These are phyloP conservation scores for Corvus cornix DNA, from an alignment of 2,113 vertebrate genomes.

Conservation along the genomic window DNA sequence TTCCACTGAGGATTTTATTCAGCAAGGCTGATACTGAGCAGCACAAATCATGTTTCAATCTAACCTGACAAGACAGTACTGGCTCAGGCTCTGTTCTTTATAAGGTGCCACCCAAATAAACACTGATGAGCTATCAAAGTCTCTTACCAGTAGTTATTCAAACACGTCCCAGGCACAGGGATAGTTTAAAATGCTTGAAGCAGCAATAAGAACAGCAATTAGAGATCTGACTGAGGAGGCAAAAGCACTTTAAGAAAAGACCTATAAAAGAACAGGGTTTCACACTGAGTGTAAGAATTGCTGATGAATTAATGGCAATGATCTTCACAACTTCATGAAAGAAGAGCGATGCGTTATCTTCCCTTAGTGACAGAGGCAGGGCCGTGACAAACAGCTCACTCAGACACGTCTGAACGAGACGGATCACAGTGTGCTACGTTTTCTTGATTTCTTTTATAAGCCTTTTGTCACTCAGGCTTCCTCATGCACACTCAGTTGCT, in stretches of 20 bases:
- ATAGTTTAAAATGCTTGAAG: background rate
- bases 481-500: background rate
- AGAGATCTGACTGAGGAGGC: background rate
- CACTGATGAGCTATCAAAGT: background rate
- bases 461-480: background rate
- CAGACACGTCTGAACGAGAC: background rate
- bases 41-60: background rate
- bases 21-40: background rate
- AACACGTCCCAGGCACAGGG: background rate
- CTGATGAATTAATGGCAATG: constrained; percentile 1
- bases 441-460: background rate
- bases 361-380: background rate
- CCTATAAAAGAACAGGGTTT: background rate
- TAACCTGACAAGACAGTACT: background rate
- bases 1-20: background rate
- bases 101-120: background rate
- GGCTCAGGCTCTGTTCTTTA: background rate
- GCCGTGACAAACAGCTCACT: constrained; percentile 1
- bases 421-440: background rate
- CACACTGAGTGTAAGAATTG: background rate
- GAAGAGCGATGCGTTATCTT: background rate
- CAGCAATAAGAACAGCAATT: background rate
- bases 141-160: background rate
- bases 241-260: background rate
- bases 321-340: background rate